Evolutionary conservation across 2,797 vertebrate genomes (phyloP), one percentile per base, ranked within the genome.

Genomic region (Sebastes iracundus): DNA sequence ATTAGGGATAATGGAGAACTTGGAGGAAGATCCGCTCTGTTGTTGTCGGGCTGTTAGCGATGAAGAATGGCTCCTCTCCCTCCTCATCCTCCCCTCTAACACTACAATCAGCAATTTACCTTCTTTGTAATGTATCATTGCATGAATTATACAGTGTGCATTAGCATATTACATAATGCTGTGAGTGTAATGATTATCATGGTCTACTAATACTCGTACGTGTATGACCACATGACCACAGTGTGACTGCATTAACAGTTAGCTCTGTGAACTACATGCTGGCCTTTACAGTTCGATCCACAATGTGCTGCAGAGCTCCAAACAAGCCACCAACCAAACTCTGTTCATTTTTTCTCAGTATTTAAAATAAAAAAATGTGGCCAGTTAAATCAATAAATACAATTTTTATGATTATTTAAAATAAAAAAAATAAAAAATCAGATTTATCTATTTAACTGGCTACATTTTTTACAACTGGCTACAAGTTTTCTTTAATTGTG

Each of bases 1-100:
- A 93, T 91, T 91, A 78, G 75, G 82, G 86, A 88, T 87, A 88
- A 88, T 86, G 91, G 77, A 79, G 76, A 75, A 81, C 65, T 74
- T 56, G 70, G 80, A 85, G 83, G 80, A 88, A 82, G 87, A 90
- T 76, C 82, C 42, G 63, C 77, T 79, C 52, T 61, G 65, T 79
- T 75, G 81, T 86, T 85, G 72, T 81, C 33, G 35, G 67, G 82
- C 75, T 79, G 85, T 83, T 89, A 85, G 87, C 14, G 32, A 88
- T 86, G 79, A 87, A 84, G 80, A 64, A 78, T 80, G 78, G 35
- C 70, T 73, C 70, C 73, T 23, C 81, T 75, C 32, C 59, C 38
- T 79, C 68, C 81, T 86, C 61, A 32, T 74, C 74, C 68, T 83
- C 68, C 62, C 28, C 58, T 61, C 32, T 70, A 55, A 27, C 38